A percentile compares a stretch with the other conserved stretches of the same genome.
phyloP scores from a whole-genome alignment of 2,113 vertebrate species.

The Polypterus senegalus region DNA sequence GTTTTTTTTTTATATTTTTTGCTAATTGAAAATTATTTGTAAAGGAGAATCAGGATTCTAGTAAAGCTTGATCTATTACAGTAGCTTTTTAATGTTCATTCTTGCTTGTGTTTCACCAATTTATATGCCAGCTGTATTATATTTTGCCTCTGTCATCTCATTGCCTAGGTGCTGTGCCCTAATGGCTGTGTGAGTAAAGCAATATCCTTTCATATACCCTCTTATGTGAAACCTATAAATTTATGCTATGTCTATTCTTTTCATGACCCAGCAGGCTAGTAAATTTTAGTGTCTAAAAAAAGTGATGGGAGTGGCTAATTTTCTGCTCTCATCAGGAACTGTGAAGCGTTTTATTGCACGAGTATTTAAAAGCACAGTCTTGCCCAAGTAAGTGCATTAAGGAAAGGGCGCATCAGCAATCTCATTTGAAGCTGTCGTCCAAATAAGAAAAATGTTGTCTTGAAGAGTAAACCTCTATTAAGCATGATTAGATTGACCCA shows the following conservation, averaged over 20 bases:
- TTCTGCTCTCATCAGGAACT: slow-evolving; percentile 26
- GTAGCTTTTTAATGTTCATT: too few species aligned
- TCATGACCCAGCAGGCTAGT: slow-evolving; percentile 1
- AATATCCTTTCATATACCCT: neutral
- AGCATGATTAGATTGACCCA: slow-evolving; percentile 43
- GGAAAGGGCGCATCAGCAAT: slow-evolving; percentile 31
- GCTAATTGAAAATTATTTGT: too few species aligned
- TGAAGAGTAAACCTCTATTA: slow-evolving; percentile 41
- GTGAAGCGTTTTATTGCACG: slow-evolving; percentile 34
- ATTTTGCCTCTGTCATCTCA: too few species aligned
- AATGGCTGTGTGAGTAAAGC: too few species aligned
- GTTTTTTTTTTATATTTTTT: too few species aligned
- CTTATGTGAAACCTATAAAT: neutral
- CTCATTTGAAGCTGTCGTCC: slow-evolving; percentile 38
- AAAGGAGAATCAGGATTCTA: too few species aligned
- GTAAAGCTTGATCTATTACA: too few species aligned
- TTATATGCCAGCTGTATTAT: too few species aligned
- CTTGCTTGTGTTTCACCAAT: too few species aligned
- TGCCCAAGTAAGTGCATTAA: slow-evolving; percentile 29
- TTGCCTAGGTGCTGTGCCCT: too few species aligned
- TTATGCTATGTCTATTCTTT: neutral
- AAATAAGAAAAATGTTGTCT: slow-evolving; percentile 32
- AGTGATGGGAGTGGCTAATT: slow-evolving; percentile 16
- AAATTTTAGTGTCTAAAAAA: slow-evolving; percentile 3
- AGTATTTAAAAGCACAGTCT: slow-evolving; percentile 28